A percentile compares a stretch with the other conserved stretches of the same genome.
These are phyloP conservation scores for Hemiscyllium ocellatum DNA, from an alignment of 2,113 vertebrate species.

Conservation along the genomic window DNA sequence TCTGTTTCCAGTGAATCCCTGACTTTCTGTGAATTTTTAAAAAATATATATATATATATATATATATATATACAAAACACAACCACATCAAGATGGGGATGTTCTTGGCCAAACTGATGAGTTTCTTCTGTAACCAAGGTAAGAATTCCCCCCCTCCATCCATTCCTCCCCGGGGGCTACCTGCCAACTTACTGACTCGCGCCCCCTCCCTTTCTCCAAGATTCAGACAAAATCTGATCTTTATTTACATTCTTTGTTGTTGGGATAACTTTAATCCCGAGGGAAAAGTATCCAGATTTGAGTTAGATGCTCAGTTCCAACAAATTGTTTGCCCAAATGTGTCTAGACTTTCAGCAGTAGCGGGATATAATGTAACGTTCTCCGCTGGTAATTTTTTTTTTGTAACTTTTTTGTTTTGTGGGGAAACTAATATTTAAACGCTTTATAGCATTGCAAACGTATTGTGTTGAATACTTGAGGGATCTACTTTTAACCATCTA, in stretches of 20 bases:
- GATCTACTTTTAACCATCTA: not conserved
- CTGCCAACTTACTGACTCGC: not conserved
- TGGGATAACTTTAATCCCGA: not conserved
- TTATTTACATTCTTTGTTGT: not conserved
- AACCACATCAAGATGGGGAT: slow-evolving; percentile 42
- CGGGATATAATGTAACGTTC: not conserved
- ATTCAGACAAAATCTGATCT: too few relatives aligned
- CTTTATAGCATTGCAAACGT: too few relatives aligned
- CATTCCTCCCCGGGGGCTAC: slow-evolving; percentile 38
- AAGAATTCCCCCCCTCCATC: not conserved
- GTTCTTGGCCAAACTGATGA: slow-evolving; percentile 46
- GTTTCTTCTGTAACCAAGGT: slow-evolving; percentile 46
- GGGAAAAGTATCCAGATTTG: not conserved
- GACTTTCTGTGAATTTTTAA: not conserved
- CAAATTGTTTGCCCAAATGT: not conserved
- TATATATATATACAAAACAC: too few relatives aligned
- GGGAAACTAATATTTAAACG: not conserved
- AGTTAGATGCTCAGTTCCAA: not conserved
- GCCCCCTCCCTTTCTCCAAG: too few relatives aligned
- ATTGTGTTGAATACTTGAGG: too few relatives aligned
- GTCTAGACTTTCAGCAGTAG: not conserved
- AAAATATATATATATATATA: too few relatives aligned
- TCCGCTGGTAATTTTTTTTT: not conserved
- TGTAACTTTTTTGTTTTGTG: not conserved
- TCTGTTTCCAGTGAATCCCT: not conserved